Evolutionary conservation across 2,113 vertebrate genomes (phyloP), one percentile per base, ranked within the genome.

Genomic region (Daphoenositta chrysoptera): DNA sequence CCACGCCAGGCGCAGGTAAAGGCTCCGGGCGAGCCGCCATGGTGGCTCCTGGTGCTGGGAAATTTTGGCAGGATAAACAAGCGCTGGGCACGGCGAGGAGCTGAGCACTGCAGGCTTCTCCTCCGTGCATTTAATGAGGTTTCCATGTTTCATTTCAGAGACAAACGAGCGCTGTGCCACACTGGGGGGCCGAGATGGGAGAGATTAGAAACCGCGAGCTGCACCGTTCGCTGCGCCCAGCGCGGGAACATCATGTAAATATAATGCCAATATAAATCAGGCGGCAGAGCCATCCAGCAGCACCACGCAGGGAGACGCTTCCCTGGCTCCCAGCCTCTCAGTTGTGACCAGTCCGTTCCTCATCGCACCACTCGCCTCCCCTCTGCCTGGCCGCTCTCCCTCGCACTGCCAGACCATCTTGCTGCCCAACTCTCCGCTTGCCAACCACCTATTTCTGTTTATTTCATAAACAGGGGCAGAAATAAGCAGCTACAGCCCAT

Each of bases 121-220:
- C 86, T 85, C 84, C 27, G 28, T 65, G 93, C 91, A 75, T 85
- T 95, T 97, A 96, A 97, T 95, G 97, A 97, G 95, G 94, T 54
- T 96, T 96, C 97, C 97, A 93, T 86, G 90, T 97, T 97, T 95
- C 95, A 93, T 97, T 96, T 96, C 94, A 92, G 94, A 96, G 92
- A 95, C 94, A 97, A 97, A 97, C 19, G 94, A 97, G 95, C 53
- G 4, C 91, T 30, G 90, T 89, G 92, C 94, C 93, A 89, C 83
- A 4, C 85, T 71, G 94, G 92, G 95, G 89, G 90, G 94, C 66
- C 45, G 37, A 63, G 83, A 88, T 75, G 80, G 94, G 84, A 86
- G 82, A 90, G 77, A 91, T 85, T 81, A 92, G 83, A 66, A 89
- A 18, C 44, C 20, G 14, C 60, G 61, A 53, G 92, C 94, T 45